A percentile compares a stretch with the other conserved stretches of the same genome.
Conservation (phyloP, 2,888 invertebrate species). For the Cataglyphis albicans region DNA sequence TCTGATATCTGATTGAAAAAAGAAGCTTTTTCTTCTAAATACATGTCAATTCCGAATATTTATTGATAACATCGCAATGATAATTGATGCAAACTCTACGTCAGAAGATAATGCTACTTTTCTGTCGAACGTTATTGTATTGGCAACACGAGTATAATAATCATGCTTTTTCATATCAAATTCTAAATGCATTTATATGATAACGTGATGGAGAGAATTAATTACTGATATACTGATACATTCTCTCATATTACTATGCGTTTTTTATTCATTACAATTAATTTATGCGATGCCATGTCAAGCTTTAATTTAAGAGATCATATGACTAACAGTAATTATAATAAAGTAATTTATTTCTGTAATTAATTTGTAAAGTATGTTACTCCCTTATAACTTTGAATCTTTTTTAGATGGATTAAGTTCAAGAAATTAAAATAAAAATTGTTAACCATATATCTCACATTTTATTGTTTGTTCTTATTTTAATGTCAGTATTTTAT, state of each 20-base stretch:
- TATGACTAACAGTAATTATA: neutral
- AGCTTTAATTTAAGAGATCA: neutral
- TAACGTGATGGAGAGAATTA: neutral
- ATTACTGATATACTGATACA: neutral
- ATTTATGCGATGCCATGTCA: neutral
- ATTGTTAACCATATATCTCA: neutral
- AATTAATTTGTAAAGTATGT: neutral
- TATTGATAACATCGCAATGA: constrained; percentile 24
- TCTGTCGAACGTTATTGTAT: neutral
- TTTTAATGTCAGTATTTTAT: neutral
- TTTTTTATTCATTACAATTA: neutral
- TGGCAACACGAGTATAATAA: constrained; percentile 11
- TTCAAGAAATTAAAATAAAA: neutral
- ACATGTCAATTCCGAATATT: constrained; percentile 2
- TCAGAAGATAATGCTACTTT: constrained; percentile 21
- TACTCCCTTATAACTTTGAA: neutral
- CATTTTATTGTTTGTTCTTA: neutral
- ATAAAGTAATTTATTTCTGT: neutral
- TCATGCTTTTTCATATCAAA: neutral
- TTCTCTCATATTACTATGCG: neutral
- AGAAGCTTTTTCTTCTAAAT: neutral
- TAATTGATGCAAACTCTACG: constrained; percentile 22
- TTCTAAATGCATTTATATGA: neutral
- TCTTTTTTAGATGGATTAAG: neutral
- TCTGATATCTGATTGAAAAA: constrained; percentile 24